Evolutionary conservation across 2,888 invertebrate species (phyloP).

Genomic region (Mesoligia furuncula): DNA sequence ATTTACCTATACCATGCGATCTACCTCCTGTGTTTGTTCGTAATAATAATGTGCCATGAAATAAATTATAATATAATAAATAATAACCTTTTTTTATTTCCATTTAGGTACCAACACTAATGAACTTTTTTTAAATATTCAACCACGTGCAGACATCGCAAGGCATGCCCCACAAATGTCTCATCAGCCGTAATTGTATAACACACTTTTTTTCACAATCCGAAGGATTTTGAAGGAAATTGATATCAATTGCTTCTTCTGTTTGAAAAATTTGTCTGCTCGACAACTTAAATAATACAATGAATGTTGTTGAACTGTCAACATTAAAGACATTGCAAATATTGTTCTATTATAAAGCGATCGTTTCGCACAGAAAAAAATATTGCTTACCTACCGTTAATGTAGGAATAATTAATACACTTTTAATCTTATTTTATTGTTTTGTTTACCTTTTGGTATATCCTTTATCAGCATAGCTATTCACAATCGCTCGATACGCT

Average conservation of each 20-base stretch:
- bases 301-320: background rate
- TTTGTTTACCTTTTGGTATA: background rate
- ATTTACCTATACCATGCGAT: background rate
- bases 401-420: background rate
- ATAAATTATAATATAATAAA: background rate
- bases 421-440: background rate
- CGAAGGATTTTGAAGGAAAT: too few species aligned
- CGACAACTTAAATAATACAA: too few species aligned
- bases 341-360: background rate
- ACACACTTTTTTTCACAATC: background rate
- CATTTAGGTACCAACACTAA: background rate
- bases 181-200: background rate
- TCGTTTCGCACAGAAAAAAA: background rate
- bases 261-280: too few species aligned
- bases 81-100: background rate
- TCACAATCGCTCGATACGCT: too few species aligned
- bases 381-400: background rate
- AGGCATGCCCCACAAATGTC: background rate
- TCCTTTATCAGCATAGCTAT: background rate
- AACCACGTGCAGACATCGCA: background rate
- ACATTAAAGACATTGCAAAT: background rate
- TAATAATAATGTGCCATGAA: constrained; percentile 17
- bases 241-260: too few species aligned
- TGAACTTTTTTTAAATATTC: background rate
- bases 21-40: background rate